Base-by-base conservation (phyloP, 2,797 vertebrate species). In the Lepus oiostolus region DNA sequence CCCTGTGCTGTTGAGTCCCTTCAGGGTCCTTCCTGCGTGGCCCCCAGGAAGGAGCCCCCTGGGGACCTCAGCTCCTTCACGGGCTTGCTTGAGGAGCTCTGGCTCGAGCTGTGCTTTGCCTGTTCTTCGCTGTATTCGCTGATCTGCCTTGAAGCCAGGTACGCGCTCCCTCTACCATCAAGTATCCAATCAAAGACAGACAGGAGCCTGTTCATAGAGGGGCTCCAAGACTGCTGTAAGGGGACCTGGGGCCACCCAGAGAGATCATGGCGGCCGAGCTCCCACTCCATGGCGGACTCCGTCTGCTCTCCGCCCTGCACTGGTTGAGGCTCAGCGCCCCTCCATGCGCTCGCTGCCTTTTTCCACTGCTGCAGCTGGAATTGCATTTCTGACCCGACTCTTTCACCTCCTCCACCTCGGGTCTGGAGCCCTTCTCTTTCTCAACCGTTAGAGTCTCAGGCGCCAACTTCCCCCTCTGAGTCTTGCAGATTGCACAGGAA, bases 401-500 rank as follows among this genome's bases (percentile, higher is more conserved):
- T 72, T 77, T 71, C 7, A 75, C 38, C 92, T 91, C 70, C 93
- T 81, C 32, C 50, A 0, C 47, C 52, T 83, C 21, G 28, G 14
- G 32, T 70, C 80, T 19, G 52, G 67, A 63, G 62, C 71, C 14
- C 26, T 89, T 47, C 85, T 24, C 86, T 95, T 28, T 13, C 42
- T 32, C 22, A 63, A 21, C 17, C 68, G 26, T 14, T 84, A 17
- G 16, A 65, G 65, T 80, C 77, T 87, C 52, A 19, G 38, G 16
- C 85, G 62, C 82, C 65, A 70, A 65, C 94, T 96, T 96, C 96
- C 95, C 84, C 54, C 85, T 86, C 79, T 86, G 19, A 24, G 74
- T 50, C 80, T 75, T 52, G 67, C 82, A n/a, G 50, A 68, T 62
- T 85, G 68, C 88, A 88, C 95, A 90, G 96, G 95, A 96, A 96